These are phyloP conservation scores for Masticophis lateralis DNA, from an alignment of 2,797 vertebrate genomes.

Conservation along the genomic window DNA sequence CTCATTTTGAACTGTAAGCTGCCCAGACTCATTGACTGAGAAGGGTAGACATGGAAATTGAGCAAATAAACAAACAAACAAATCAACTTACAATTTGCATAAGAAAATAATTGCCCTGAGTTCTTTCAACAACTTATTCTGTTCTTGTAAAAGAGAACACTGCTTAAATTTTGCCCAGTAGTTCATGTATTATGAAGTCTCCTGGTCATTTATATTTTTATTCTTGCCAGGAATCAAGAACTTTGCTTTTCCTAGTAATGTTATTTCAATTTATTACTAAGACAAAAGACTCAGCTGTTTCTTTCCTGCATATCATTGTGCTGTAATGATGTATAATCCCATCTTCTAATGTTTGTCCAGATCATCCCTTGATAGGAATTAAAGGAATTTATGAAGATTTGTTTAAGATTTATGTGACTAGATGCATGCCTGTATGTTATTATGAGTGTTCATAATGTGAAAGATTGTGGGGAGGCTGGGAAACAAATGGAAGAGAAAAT, in stretches of 20 bases:
- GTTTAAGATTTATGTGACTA: not conserved
- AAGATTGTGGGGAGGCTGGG: not conserved
- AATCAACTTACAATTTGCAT: not conserved
- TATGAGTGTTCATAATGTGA: not conserved
- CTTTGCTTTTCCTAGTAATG: slow-evolving; percentile 10
- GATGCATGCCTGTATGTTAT: not conserved
- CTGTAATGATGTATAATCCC: not conserved
- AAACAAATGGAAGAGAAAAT: not conserved
- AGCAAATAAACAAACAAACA: not conserved
- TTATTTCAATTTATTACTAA: not conserved
- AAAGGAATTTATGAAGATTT: not conserved
- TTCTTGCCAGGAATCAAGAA: slow-evolving; percentile 25
- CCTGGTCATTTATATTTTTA: slow-evolving; percentile 7
- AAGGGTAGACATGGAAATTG: not conserved
- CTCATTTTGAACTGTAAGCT: not conserved
- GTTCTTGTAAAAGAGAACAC: not conserved
- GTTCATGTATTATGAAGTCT: not conserved
- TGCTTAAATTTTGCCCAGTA: rapidly evolving
- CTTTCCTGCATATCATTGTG: not conserved
- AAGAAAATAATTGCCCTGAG: not conserved
- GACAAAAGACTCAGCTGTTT: not conserved
- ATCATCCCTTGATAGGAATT: not conserved
- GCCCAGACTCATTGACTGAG: not conserved
- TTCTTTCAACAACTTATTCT: not conserved
- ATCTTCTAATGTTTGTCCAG: not conserved